Percentiles rank a stretch among this genome's conserved stretches.
Conservation (phyloP, 1,140 invertebrate genomes). For the Drosophila melanica region DNA sequence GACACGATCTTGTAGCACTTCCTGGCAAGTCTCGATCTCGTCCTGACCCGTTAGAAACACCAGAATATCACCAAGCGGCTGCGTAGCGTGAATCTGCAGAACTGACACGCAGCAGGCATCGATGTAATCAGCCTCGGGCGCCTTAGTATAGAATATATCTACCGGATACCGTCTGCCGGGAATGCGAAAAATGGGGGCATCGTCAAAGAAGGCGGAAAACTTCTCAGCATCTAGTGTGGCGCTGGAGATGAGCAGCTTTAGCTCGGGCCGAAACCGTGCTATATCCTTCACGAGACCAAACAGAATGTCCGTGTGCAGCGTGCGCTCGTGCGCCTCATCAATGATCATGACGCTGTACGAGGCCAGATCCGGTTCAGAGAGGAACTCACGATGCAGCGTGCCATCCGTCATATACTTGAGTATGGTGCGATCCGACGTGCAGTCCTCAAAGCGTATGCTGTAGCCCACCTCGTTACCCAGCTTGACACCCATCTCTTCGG, state of each 20-base stretch:
- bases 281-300: slow-evolving; percentile 99
- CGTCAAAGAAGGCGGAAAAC: slow-evolving; percentile 99
- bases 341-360: slow-evolving; percentile 99
- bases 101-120: slow-evolving; percentile 98
- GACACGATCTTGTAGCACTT: slow-evolving; percentile 95
- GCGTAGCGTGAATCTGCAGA: slow-evolving; percentile 98
- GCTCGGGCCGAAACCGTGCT: slow-evolving; percentile 95
- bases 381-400: slow-evolving; percentile 98
- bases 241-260: slow-evolving; percentile 98
- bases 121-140: slow-evolving; percentile 99
- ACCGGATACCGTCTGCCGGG: slow-evolving; percentile 93
- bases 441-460: slow-evolving; percentile 99
- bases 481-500: slow-evolving; percentile 99
- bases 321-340: slow-evolving; percentile 99
- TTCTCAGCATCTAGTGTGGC: slow-evolving; percentile 99
- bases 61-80: slow-evolving; percentile 97
- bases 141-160: slow-evolving; percentile 99
- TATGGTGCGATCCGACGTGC: slow-evolving; percentile 97
- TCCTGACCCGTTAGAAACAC: slow-evolving; percentile 98
- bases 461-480: slow-evolving; percentile 99
- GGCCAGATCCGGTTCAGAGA: slow-evolving; percentile 97
- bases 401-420: slow-evolving; percentile 99
- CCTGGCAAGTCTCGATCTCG: slow-evolving; percentile 98
- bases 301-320: slow-evolving; percentile 98
- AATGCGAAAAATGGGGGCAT: slow-evolving; percentile 98